Evolutionary conservation across 2,797 vertebrate genomes (phyloP).

Genomic region (Prionace glauca): DNA sequence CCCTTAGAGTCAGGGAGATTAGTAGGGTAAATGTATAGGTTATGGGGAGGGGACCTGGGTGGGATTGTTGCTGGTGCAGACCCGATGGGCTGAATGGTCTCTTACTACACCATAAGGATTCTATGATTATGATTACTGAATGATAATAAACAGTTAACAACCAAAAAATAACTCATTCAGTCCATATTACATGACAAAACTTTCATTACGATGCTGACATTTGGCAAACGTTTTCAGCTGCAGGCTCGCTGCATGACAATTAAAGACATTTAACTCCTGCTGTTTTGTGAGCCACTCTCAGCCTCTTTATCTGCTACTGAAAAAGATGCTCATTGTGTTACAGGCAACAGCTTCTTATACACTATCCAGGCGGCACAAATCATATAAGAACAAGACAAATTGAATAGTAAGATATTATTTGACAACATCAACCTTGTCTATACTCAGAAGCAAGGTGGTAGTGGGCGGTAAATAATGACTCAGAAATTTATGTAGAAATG

Average conservation of each 20-base stretch:
- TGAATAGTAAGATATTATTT: not conserved
- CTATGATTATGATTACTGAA: not conserved
- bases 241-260: conserved; percentile 30
- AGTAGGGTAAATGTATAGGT: too few species aligned
- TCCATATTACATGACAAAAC: not conserved
- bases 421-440: not conserved
- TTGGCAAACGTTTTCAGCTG: conserved; percentile 18
- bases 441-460: not conserved
- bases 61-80: too few species aligned
- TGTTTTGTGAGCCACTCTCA: conserved; percentile 1
- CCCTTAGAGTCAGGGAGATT: too few species aligned
- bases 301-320: not conserved
- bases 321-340: not conserved
- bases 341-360: not conserved
- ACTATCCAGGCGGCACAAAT: not conserved
- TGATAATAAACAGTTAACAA: conserved; percentile 13
- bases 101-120: too few species aligned
- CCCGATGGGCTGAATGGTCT: too few species aligned
- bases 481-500: not conserved
- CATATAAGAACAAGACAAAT: not conserved
- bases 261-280: conserved; percentile 10
- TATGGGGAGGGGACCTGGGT: too few species aligned
- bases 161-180: not conserved
- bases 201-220: conserved; percentile 30
- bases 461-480: not conserved